Evolutionary conservation across 2,888 invertebrate genomes (phyloP).

Genomic region (Ophraella communa): DNA sequence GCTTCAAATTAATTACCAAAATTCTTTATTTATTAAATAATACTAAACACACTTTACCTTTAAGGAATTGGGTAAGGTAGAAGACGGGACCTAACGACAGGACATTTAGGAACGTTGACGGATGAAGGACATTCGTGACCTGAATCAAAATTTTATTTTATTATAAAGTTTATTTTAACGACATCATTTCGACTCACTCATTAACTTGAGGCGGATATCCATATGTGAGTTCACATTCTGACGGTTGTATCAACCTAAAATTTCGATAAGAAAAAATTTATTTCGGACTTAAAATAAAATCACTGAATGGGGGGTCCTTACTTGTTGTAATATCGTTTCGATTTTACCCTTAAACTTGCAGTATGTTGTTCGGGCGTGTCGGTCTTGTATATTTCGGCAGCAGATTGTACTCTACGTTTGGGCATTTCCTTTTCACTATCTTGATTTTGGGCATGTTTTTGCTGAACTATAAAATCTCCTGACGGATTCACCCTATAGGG

Average conservation of each 20-base stretch:
- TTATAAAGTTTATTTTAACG: not conserved
- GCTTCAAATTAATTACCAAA: too few species aligned
- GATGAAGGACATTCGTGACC: conserved; percentile 8
- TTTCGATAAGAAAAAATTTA: not conserved
- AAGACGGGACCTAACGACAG: not conserved
- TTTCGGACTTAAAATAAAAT: not conserved
- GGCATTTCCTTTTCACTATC: not conserved
- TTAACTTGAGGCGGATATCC: conserved; percentile 38
- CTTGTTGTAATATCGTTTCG: not conserved
- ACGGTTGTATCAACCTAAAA: conserved; percentile 18
- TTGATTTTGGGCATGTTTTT: not conserved
- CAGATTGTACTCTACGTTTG: not conserved
- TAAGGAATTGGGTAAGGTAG: not conserved
- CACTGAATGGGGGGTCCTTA: too few species aligned
- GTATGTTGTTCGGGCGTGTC: not conserved
- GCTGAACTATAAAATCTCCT: not conserved
- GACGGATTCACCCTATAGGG: not conserved
- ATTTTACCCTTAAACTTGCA: not conserved
- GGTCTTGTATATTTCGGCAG: conserved; percentile 1
- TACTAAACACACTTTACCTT: conserved; percentile 7
- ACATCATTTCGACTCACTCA: conserved; percentile 22
- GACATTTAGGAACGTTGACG: not conserved
- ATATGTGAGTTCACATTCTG: conserved; percentile 29
- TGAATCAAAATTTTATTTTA: not conserved
- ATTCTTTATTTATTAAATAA: too few species aligned